Conservation (phyloP, 2,888 invertebrate species). For the Strigamia crassipes region DNA sequence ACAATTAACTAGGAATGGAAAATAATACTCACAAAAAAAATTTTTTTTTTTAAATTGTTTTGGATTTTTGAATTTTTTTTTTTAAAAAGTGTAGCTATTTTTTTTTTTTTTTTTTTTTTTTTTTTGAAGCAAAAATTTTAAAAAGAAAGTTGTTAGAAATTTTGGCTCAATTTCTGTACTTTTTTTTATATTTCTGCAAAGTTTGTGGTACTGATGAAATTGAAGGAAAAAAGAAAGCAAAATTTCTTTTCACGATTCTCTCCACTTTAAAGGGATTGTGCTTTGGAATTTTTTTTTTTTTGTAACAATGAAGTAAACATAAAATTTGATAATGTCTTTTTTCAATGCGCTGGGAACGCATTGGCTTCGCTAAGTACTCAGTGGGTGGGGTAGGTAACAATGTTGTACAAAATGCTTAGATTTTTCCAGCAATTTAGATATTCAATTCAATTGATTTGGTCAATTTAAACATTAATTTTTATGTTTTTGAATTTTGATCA, state of each 20-base stretch:
- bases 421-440: too few species aligned
- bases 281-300: background rate
- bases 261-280: background rate
- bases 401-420: too few species aligned
- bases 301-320: too few species aligned
- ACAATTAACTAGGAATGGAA: background rate
- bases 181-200: background rate
- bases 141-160: background rate
- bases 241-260: background rate
- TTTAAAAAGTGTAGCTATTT: too few species aligned
- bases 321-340: too few species aligned
- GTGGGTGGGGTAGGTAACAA: too few species aligned
- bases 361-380: too few species aligned
- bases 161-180: background rate
- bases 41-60: background rate
- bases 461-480: too few species aligned
- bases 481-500: too few species aligned
- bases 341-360: too few species aligned
- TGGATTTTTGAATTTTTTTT: background rate
- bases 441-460: too few species aligned
- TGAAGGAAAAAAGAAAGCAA: background rate
- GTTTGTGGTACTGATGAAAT: background rate
- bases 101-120: background rate
- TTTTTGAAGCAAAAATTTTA: background rate
- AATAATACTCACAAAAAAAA: background rate